Conservation (phyloP, 2,113 vertebrate species). For the Pelecanoides urinatrix region DNA sequence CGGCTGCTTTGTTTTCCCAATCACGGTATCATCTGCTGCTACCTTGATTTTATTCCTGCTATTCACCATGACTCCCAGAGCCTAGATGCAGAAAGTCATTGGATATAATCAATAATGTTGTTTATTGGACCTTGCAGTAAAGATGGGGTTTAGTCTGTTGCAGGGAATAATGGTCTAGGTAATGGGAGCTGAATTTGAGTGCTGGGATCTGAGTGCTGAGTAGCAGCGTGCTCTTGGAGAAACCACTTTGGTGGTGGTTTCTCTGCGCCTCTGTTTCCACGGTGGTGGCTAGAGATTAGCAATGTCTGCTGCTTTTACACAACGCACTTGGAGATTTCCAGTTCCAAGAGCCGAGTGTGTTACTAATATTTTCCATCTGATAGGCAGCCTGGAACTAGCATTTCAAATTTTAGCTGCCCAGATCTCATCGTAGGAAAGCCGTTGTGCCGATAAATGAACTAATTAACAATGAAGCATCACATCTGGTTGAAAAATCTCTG, state of each 20-base stretch:
- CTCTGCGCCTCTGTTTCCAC: background rate
- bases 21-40: background rate
- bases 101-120: background rate
- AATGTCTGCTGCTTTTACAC: background rate
- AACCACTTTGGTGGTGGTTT: background rate
- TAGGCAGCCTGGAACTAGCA: background rate
- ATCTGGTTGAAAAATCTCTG: conserved; percentile 12
- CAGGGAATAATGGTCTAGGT: background rate
- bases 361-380: conserved; percentile 34
- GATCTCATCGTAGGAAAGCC: background rate
- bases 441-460: background rate
- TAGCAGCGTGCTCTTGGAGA: background rate
- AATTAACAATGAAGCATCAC: conserved; percentile 24
- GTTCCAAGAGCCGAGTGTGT: background rate
- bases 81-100: background rate
- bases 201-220: background rate
- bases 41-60: background rate
- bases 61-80: background rate
- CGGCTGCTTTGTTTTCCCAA: background rate
- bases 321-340: background rate
- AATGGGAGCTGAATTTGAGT: background rate
- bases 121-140: background rate
- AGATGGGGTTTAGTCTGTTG: background rate
- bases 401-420: background rate
- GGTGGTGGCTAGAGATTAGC: background rate